Evolutionary conservation across 2,113 vertebrate genomes (phyloP).

Genomic region (Limanda limanda): DNA sequence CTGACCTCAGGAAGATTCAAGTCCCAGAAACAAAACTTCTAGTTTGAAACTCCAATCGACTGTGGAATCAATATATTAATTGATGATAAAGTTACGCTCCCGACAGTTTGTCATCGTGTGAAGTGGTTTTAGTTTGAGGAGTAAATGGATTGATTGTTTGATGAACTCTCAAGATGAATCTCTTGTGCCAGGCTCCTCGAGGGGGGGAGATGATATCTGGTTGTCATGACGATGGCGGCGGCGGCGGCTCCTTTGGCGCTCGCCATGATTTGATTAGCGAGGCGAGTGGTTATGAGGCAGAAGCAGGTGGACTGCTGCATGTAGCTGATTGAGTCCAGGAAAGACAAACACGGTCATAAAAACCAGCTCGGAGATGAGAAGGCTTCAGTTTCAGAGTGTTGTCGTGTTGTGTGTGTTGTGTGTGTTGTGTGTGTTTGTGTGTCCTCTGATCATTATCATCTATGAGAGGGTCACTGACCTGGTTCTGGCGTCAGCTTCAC

Average conservation of each 20-base stretch:
- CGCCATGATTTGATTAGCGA: slow-evolving; percentile 22
- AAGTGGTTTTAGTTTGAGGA: no score
- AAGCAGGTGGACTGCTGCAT: neutral
- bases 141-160: no score
- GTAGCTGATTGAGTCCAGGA: slow-evolving; percentile 21
- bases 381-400: neutral
- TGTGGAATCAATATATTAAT: no score
- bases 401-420: neutral
- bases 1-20: no score
- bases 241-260: neutral
- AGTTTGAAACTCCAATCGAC: no score
- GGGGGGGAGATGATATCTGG: neutral
- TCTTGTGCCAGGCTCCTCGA: neutral
- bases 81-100: no score
- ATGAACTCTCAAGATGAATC: neutral
- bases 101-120: no score
- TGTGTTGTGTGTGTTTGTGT: neutral
- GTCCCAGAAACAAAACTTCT: no score
- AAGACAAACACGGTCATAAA: neutral
- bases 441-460: neutral
- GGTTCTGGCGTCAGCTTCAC: neutral
- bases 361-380: neutral
- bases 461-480: neutral
- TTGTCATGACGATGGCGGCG: neutral
- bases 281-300: neutral